Evolutionary conservation across 2,888 invertebrate genomes (phyloP).

Genomic region (Morinoia aosen): DNA sequence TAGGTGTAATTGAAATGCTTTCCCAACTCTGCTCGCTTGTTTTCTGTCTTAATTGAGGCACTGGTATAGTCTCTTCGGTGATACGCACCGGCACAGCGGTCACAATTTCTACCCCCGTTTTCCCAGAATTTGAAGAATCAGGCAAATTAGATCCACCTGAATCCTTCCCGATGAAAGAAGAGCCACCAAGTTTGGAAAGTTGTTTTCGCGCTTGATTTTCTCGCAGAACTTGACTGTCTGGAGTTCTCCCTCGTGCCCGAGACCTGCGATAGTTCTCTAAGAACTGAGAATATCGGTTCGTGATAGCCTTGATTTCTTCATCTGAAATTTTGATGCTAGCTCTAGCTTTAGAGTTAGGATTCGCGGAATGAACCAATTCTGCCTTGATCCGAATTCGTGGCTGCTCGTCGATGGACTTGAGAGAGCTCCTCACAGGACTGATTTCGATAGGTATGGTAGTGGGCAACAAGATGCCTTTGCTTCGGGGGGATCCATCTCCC

Average conservation of each 20-base stretch:
- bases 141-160: not conserved
- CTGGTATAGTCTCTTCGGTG: not conserved
- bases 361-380: not conserved
- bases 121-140: not conserved
- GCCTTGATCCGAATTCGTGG: slow-evolving; percentile 10
- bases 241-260: no score
- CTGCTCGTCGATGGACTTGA: not conserved
- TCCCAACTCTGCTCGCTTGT: not conserved
- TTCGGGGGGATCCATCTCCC: not conserved
- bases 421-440: not conserved
- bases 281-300: slow-evolving; percentile 20
- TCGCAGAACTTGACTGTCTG: slow-evolving; percentile 5
- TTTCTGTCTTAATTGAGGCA: not conserved
- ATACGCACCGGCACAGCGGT: not conserved
- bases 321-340: slow-evolving; percentile 32
- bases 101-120: slow-evolving; percentile 17
- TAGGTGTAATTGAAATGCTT: not conserved
- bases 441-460: slow-evolving; percentile 36
- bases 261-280: not conserved
- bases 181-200: no score
- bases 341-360: not conserved
- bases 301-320: slow-evolving; percentile 41
- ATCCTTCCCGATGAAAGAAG: not conserved
- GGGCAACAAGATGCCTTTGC: not conserved
- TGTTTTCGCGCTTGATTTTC: slow-evolving; percentile 12